phyloP scores from a whole-genome alignment of 2,888 invertebrate genomes.

The Heteromyza rotundicornis region DNA sequence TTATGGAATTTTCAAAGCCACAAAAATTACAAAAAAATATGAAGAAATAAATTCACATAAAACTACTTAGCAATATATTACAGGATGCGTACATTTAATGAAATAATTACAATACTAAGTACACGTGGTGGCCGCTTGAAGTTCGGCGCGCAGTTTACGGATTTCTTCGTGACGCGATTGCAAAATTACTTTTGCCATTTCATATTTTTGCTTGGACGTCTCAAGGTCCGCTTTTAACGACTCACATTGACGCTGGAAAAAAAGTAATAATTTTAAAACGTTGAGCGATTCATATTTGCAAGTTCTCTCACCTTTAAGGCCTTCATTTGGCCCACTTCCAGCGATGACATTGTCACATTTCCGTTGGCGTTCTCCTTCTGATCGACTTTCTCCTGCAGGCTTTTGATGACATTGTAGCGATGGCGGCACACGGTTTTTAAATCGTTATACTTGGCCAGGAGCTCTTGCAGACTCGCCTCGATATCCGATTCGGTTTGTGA shows the following conservation, averaged over 20 bases:
- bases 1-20: too few species aligned
- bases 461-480: constrained; percentile 35
- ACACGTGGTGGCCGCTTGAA: too few species aligned
- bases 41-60: too few species aligned
- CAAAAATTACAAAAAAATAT: too few species aligned
- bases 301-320: constrained; percentile 39
- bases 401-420: constrained; percentile 43
- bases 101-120: too few species aligned
- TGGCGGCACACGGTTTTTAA: constrained; percentile 46
- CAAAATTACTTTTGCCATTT: constrained; percentile 36
- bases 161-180: constrained; percentile 34
- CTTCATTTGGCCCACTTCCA: constrained; percentile 38
- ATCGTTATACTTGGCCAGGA: constrained; percentile 47
- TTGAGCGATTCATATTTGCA: not conserved
- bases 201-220: constrained; percentile 38
- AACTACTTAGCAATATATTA: too few species aligned
- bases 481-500: constrained; percentile 45
- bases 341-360: constrained; percentile 30
- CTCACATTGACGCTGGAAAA: constrained; percentile 35
- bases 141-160: constrained; percentile 19
- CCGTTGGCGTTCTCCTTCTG: constrained; percentile 39
- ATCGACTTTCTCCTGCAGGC: constrained; percentile 41
- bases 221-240: constrained; percentile 34
- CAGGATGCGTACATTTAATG: too few species aligned
- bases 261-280: constrained; percentile 13